These are phyloP conservation scores for Melanotus villosus DNA, from an alignment of 2,888 invertebrate species.

Conservation along the genomic window DNA sequence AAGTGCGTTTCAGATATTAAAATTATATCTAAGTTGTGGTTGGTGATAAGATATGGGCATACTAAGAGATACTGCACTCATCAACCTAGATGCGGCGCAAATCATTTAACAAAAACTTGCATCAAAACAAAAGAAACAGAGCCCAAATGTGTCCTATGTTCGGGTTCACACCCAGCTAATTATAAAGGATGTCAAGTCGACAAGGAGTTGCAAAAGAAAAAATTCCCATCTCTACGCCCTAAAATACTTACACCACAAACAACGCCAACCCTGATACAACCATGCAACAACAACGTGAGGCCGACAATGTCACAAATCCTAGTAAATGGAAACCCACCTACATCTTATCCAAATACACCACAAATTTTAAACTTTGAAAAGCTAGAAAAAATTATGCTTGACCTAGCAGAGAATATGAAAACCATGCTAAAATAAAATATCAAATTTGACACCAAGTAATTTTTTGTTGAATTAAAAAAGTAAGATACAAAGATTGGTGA, in stretches of 20 bases:
- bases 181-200: conserved; percentile 8
- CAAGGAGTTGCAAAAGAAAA: background rate
- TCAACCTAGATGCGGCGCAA: background rate
- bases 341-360: no score
- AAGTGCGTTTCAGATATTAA: no score
- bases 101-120: background rate
- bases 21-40: no score
- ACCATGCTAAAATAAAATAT: no score
- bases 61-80: background rate
- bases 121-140: background rate
- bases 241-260: background rate
- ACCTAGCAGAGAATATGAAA: no score
- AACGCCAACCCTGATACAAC: background rate
- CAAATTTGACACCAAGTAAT: no score
- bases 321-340: conserved; percentile 1
- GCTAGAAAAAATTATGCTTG: no score
- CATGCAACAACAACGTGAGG: conserved; percentile 4
- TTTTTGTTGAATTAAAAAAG: no score
- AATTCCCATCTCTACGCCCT: background rate
- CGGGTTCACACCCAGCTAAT: conserved; percentile 3
- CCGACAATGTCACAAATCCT: background rate
- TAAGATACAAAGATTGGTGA: no score
- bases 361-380: no score
- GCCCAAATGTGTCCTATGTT: conserved; percentile 3
- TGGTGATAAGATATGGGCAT: no score